A percentile compares a stretch with the other conserved stretches of the same genome.
Evolutionary conservation across 2,888 invertebrate species (phyloP).

Genomic region (Caradrina clavipalpis): DNA sequence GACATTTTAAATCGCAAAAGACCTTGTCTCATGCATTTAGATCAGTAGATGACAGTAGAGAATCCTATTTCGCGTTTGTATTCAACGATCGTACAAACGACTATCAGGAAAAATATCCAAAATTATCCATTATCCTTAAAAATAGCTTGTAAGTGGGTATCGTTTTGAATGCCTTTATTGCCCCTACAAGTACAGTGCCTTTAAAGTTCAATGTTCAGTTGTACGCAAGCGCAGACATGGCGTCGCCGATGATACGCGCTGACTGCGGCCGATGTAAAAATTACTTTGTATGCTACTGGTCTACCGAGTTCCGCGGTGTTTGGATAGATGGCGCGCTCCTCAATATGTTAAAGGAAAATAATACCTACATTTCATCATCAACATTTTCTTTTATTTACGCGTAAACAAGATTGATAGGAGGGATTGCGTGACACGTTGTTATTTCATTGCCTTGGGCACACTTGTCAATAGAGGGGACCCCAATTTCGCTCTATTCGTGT

Average conservation of each 20-base stretch:
- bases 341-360: constrained; percentile 7
- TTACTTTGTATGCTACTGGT: constrained; percentile 55
- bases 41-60: constrained; percentile 28
- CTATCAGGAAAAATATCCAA: constrained; percentile 25
- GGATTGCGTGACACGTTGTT: constrained; percentile 67
- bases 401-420: constrained; percentile 44
- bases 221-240: constrained; percentile 50
- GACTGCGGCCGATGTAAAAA: constrained; percentile 62
- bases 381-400: constrained; percentile 35
- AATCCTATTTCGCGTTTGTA: constrained; percentile 29
- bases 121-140: constrained; percentile 41
- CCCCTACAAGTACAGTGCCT: constrained; percentile 34
- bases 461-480: constrained; percentile 44
- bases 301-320: constrained; percentile 75
- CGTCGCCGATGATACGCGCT: constrained; percentile 62
- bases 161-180: constrained; percentile 39
- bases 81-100: constrained; percentile 33
- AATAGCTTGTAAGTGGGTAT: constrained; percentile 29
- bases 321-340: constrained; percentile 81
- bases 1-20: constrained; percentile 40
- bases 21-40: constrained; percentile 41
- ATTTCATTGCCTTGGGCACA: constrained; percentile 66
- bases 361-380: not conserved
- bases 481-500: constrained; percentile 32
- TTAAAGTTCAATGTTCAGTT: constrained; percentile 43